Percentiles rank a stretch among this genome's conserved stretches.
Evolutionary conservation across 1,140 invertebrate species (phyloP).

Genomic region (Eriosoma lanigerum): DNA sequence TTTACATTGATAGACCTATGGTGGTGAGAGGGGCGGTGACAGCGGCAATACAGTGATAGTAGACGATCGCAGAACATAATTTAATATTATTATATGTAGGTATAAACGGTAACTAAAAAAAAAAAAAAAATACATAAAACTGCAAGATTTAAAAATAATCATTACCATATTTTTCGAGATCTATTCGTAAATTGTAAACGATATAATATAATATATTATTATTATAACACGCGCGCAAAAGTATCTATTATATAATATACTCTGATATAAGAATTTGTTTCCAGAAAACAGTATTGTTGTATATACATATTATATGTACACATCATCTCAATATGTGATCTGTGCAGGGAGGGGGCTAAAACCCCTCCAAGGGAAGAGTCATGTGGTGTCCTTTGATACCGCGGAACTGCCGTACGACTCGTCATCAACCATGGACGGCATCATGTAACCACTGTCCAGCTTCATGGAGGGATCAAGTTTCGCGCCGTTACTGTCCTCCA

Average conservation of each 20-base stretch:
- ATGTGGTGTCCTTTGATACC: slow-evolving; percentile 60
- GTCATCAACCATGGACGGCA: slow-evolving; percentile 62
- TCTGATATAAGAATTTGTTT: background rate
- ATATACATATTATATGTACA: background rate
- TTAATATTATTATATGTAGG: background rate
- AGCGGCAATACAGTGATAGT: background rate
- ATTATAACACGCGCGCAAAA: slow-evolving; percentile 4
- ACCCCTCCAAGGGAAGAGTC: slow-evolving; percentile 61
- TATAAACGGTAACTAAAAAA: slow-evolving; percentile 26
- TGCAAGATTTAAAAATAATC: slow-evolving; percentile 12
- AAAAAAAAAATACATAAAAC: slow-evolving; percentile 21
- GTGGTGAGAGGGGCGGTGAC: background rate
- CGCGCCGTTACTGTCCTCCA: slow-evolving; percentile 54
- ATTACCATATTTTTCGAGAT: slow-evolving; percentile 33
- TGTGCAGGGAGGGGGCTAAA: slow-evolving; percentile 57
- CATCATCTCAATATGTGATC: slow-evolving; percentile 56
- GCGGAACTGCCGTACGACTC: slow-evolving; percentile 54
- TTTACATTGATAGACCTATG: slow-evolving; percentile 2
- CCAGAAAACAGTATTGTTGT: background rate
- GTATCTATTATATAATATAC: no score
- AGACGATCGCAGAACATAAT: background rate
- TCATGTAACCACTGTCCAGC: slow-evolving; percentile 51
- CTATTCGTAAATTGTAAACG: slow-evolving; percentile 27
- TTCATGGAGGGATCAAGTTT: slow-evolving; percentile 5
- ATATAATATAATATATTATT: slow-evolving; percentile 1